Base-by-base conservation (phyloP, 2,113 vertebrate species). In the Atrichornis clamosus region DNA sequence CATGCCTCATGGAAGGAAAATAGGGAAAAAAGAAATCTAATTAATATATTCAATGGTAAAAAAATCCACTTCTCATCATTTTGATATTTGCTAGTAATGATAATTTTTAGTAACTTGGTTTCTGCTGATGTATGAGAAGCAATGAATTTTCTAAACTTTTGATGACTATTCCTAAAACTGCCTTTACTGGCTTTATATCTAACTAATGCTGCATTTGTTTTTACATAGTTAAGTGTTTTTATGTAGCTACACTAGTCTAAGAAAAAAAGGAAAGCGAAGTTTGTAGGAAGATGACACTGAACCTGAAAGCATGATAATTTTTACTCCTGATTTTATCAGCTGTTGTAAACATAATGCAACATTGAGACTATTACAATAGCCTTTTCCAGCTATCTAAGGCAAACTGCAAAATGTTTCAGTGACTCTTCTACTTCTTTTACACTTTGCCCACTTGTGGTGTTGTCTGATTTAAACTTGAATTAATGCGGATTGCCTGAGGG, bases 351-450 rank as follows among this genome's bases (percentile, higher is more conserved):
- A 93, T 44, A 73, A 96, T 89, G 70, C 60, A 90, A 92, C 92
- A 91, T 3, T 50, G 78, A 87, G 58, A 76, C 27, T 80, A 90
- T 83, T 88, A 93, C 82, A 93, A 50, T 37, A n/a, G 78, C 68
- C 87, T 92, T 96, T 96, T 85, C 79, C 83, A 93, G 90, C 82
- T 92, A 82, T 89, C 58, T 65, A 81, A 93, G 60, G 59, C 32
- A 91, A 95, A 72, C 55, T 90, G 75, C 60, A 96, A 85, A 95
- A 84, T 84, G 32, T 93, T 95, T 90, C 52, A 78, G 60, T 53
- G 85, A 93, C 95, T 94, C n/a, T 94, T 90, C 76, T 89, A 90
- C 77, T 87, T 93, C 63, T 90, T 88, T 95, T 91, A 87, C 68
- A 78, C 83, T 93, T 93, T 93, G 60, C 73, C 92, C 65, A 93